These are phyloP conservation scores for Eremophila alpestris DNA, from an alignment of 2,797 vertebrate genomes.

Conservation along the genomic window DNA sequence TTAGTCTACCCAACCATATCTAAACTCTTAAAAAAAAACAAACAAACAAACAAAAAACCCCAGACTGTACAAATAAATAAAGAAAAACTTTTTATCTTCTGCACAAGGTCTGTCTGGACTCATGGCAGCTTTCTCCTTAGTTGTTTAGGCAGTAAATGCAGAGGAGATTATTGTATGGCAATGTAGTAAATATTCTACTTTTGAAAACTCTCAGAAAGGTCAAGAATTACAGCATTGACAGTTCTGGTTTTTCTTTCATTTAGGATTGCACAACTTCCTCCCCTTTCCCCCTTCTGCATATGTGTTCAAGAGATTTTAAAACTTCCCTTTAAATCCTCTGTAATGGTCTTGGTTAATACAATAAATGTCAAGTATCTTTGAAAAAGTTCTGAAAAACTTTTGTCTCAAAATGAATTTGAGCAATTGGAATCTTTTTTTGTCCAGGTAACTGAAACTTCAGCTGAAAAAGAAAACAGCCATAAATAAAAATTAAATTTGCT, in stretches of 20 bases:
- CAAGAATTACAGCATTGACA: background rate
- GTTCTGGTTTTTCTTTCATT: background rate
- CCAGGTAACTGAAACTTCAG: background rate
- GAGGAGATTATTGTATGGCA: background rate
- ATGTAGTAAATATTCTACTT: background rate
- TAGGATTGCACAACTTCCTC: background rate
- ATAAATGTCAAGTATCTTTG: background rate
- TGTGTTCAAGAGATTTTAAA: background rate
- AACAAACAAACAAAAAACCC: too few relatives aligned
- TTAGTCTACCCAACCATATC: background rate
- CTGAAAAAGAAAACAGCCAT: background rate
- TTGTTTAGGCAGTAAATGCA: background rate
- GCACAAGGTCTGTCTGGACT: background rate
- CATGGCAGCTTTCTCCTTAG: background rate
- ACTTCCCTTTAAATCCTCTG: background rate
- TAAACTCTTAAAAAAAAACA: background rate
- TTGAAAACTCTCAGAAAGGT: background rate
- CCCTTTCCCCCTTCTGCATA: fast-evolving
- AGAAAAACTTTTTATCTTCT: background rate
- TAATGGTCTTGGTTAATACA: background rate
- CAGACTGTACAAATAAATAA: background rate
- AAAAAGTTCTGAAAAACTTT: background rate
- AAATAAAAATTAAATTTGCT: background rate
- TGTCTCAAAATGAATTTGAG: background rate
- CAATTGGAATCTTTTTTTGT: background rate